Evolutionary conservation across 2,113 vertebrate species (phyloP).

Genomic region (Elephantulus edwardii): DNA sequence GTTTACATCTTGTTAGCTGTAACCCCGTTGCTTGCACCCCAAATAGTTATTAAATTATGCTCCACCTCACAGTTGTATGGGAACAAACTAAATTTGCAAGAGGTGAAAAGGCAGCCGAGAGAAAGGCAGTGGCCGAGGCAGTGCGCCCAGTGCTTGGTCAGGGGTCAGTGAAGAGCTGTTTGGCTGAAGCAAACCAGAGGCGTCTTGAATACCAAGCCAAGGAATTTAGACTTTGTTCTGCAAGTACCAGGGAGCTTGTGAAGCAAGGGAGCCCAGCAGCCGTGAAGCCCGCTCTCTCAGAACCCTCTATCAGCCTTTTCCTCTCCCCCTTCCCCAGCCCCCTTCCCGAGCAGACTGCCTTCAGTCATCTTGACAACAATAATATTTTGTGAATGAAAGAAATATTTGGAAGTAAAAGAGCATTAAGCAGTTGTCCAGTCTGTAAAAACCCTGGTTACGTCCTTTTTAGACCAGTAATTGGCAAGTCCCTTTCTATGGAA

Average conservation of each 20-base stretch:
- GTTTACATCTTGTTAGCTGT: not conserved
- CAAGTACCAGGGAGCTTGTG: not conserved
- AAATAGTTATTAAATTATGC: not conserved
- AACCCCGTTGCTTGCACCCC: not conserved
- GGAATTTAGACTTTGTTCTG: constrained; percentile 11
- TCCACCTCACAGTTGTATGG: not conserved
- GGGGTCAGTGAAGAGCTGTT: not conserved
- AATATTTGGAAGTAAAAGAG: not conserved
- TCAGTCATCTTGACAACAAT: not conserved
- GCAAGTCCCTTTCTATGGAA: not conserved
- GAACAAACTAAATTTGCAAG: not conserved
- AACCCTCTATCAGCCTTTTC: not conserved
- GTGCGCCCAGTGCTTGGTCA: not conserved
- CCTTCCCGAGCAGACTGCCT: not conserved
- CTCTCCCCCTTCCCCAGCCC: not conserved
- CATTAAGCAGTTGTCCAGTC: not conserved
- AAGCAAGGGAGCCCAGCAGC: not conserved
- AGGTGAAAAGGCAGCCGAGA: not conserved
- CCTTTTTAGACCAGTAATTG: constrained; percentile 17
- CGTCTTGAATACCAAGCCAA: not conserved
- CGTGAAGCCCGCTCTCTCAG: not conserved
- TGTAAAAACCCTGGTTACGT: not conserved
- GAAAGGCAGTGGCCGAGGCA: not conserved
- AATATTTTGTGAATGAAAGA: not conserved
- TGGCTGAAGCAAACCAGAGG: no score